phyloP scores from a whole-genome alignment of 37 sponge, comb jelly and placozoan species.

The Aplysina aerophoba region DNA sequence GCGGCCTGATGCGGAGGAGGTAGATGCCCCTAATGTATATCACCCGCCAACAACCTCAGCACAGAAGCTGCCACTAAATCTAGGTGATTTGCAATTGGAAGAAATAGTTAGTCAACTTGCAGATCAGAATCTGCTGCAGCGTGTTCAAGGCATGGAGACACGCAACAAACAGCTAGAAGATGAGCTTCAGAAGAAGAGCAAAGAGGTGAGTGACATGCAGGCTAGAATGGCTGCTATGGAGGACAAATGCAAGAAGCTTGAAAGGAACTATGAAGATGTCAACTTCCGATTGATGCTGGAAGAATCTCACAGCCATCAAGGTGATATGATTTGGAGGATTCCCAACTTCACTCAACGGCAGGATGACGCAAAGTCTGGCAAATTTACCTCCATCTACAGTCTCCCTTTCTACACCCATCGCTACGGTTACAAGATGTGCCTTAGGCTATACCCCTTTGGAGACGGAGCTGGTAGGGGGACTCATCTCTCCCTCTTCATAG shows the following conservation, averaged over 20 bases:
- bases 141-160: background rate
- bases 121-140: background rate
- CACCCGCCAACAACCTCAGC: background rate
- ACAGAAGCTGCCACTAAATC: background rate
- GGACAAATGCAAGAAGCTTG: slow-evolving; percentile 45
- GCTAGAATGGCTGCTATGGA: slow-evolving; percentile 38
- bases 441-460: slow-evolving; percentile 76
- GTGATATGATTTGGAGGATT: slow-evolving; percentile 80
- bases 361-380: slow-evolving; percentile 69
- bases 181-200: background rate
- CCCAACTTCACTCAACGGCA: slow-evolving; percentile 69
- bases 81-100: background rate
- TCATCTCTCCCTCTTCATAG: slow-evolving; percentile 81
- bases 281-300: slow-evolving; percentile 76
- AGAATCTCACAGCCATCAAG: slow-evolving; percentile 68
- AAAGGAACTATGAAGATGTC: slow-evolving; percentile 56
- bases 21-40: background rate
- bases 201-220: slow-evolving; percentile 24
- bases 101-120: background rate
- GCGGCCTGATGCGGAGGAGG: background rate
- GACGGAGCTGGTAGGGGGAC: slow-evolving; percentile 79
- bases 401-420: slow-evolving; percentile 78
- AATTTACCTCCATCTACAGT: slow-evolving; percentile 79
- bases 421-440: slow-evolving; percentile 89
- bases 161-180: background rate